Evolutionary conservation across 1,140 invertebrate genomes (phyloP).

Genomic region (Idris sp.): DNA sequence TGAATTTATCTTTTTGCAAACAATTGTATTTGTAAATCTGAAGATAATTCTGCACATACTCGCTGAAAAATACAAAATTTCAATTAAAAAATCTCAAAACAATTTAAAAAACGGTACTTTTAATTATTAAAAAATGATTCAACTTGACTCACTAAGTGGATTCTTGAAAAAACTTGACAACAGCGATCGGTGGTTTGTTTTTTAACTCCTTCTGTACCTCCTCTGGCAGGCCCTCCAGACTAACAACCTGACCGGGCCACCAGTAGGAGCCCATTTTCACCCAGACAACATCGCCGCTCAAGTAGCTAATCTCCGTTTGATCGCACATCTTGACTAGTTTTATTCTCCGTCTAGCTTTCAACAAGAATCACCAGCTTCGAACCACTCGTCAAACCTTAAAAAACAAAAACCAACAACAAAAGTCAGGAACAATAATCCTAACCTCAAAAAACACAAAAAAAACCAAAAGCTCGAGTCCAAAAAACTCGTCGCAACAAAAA

Average conservation of each 20-base stretch:
- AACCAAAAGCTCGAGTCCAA: no score
- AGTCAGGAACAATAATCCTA: no score
- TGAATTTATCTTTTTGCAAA: slow-evolving; percentile 86
- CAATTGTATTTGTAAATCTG: slow-evolving; percentile 88
- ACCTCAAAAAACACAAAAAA: no score
- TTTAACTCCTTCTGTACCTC: slow-evolving; percentile 80
- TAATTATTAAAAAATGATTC: neutral
- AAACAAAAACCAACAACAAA: no score
- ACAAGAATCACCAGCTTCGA: slow-evolving; percentile 24
- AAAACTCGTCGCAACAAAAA: no score
- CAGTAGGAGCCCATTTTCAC: slow-evolving; percentile 86
- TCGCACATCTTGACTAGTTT: slow-evolving; percentile 80
- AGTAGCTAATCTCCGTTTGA: slow-evolving; percentile 82
- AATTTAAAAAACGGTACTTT: neutral
- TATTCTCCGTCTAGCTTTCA: slow-evolving; percentile 42
- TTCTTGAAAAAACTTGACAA: slow-evolving; percentile 90
- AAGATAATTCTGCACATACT: slow-evolving; percentile 85
- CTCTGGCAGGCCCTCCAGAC: slow-evolving; percentile 81
- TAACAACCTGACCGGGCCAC: slow-evolving; percentile 88
- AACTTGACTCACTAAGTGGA: slow-evolving; percentile 84
- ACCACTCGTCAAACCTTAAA: slow-evolving; percentile 24
- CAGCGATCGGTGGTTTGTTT: slow-evolving; percentile 84
- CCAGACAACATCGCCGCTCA: slow-evolving; percentile 88
- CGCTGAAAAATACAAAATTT: no score
- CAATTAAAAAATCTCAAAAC: no score